phyloP scores from a whole-genome alignment of 2,113 vertebrate genomes.

The Peromyscus polionotus region DNA sequence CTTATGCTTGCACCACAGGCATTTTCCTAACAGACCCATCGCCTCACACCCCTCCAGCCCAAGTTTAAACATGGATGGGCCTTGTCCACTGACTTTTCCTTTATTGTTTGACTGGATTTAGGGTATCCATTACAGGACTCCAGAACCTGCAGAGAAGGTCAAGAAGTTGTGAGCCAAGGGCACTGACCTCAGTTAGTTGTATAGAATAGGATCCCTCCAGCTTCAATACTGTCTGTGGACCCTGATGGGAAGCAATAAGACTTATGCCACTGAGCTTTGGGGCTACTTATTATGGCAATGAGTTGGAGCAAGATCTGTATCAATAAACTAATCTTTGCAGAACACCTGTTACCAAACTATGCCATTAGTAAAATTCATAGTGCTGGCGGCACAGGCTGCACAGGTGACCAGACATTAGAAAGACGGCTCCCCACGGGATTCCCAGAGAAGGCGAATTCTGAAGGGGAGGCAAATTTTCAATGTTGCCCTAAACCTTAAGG shows the following conservation, averaged over 20 bases:
- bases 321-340: not conserved
- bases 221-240: not conserved
- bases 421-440: not conserved
- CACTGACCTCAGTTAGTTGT: not conserved
- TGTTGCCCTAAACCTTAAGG: not conserved
- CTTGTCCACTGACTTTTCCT: not conserved
- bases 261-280: not conserved
- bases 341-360: not conserved
- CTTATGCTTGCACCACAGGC: not conserved
- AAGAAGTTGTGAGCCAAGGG: not conserved
- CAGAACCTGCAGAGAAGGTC: not conserved
- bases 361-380: not conserved
- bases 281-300: not conserved
- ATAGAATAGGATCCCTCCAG: not conserved
- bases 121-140: not conserved
- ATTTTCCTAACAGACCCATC: not conserved
- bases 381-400: not conserved
- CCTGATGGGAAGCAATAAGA: not conserved
- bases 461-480: not conserved
- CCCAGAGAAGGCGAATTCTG: not conserved
- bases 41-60: not conserved
- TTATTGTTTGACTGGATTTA: not conserved
- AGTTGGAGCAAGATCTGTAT: not conserved
- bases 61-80: not conserved
- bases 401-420: not conserved